These are phyloP conservation scores for Rhagium mordax DNA, from an alignment of 2,888 invertebrate genomes.

Conservation along the genomic window DNA sequence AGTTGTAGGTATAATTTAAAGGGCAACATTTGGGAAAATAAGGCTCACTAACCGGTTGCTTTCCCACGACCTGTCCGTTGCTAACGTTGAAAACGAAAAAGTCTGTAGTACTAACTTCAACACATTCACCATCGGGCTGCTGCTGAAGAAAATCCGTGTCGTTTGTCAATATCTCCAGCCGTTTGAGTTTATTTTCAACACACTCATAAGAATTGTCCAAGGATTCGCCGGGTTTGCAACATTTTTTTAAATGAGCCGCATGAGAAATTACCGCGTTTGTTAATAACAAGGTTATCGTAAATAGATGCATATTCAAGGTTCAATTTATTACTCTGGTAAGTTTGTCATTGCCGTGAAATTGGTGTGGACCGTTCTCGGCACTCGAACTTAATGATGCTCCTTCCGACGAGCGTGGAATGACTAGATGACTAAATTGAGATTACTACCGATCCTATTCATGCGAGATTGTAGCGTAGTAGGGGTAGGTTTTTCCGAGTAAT, in stretches of 20 bases:
- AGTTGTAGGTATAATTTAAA: slow-evolving; percentile 49
- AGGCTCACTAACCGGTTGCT: slow-evolving; percentile 9
- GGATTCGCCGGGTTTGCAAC: slow-evolving; percentile 13
- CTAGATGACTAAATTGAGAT: slow-evolving; percentile 21
- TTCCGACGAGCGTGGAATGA: background rate
- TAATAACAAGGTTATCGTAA: slow-evolving; percentile 19
- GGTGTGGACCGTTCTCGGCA: slow-evolving; percentile 1
- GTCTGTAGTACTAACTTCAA: slow-evolving; percentile 15
- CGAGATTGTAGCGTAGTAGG: slow-evolving; percentile 10
- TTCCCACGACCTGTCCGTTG: slow-evolving; percentile 18
- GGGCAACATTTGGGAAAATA: slow-evolving; percentile 59
- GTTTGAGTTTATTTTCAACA: slow-evolving; percentile 2
- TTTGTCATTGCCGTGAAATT: background rate
- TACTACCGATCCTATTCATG: background rate
- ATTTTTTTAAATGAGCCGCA: slow-evolving; percentile 15
- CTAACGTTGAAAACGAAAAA: slow-evolving; percentile 22
- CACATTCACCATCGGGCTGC: slow-evolving; percentile 13
- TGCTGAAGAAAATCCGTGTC: slow-evolving; percentile 2
- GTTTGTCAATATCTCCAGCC: slow-evolving; percentile 29
- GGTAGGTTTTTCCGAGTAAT: slow-evolving; percentile 22
- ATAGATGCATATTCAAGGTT: slow-evolving; percentile 28
- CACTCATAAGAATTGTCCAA: slow-evolving; percentile 28
- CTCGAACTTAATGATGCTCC: background rate
- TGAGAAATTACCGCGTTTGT: slow-evolving; percentile 15
- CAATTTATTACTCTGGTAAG: background rate